Conservation (phyloP, 2,797 vertebrate genomes). For the Acropternis orthonyx region DNA sequence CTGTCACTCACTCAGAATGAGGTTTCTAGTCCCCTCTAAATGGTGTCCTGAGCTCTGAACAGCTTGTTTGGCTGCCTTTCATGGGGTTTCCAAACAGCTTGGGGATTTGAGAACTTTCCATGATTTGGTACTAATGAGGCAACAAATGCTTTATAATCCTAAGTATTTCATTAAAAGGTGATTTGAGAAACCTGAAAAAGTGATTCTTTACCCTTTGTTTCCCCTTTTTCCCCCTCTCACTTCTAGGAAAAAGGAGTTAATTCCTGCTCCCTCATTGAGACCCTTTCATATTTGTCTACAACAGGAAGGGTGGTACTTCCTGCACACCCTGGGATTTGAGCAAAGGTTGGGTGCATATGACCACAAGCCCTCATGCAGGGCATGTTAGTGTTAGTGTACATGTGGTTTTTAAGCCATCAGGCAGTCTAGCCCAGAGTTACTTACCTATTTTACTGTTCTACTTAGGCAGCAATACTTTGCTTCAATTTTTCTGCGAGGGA, state of each 20-base stretch:
- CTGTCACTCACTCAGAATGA: not conserved
- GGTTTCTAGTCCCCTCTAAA: not conserved
- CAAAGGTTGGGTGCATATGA: slow-evolving; percentile 17
- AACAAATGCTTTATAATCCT: slow-evolving; percentile 22
- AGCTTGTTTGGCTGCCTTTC: not conserved
- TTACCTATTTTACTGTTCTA: not conserved
- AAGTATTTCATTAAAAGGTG: slow-evolving; percentile 24
- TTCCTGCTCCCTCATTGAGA: slow-evolving; percentile 6
- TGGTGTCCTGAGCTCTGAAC: not conserved
- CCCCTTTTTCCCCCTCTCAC: not conserved
- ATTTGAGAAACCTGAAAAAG: not conserved
- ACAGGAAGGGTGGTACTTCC: slow-evolving; percentile 62
- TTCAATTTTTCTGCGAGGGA: not conserved
- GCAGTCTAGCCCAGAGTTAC: not conserved
- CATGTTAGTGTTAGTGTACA: not conserved
- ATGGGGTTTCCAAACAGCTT: not conserved
- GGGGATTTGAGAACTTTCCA: not conserved
- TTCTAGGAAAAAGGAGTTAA: slow-evolving; percentile 37
- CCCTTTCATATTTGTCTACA: slow-evolving; percentile 35
- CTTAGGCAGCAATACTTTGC: not conserved
- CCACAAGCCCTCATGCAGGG: not conserved
- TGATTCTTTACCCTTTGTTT: not conserved
- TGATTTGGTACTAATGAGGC: slow-evolving; percentile 9
- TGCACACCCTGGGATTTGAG: not conserved
- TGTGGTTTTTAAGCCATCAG: not conserved